Base-by-base conservation (phyloP, 2,888 invertebrate species). In the Eupithecia dodoneata region DNA sequence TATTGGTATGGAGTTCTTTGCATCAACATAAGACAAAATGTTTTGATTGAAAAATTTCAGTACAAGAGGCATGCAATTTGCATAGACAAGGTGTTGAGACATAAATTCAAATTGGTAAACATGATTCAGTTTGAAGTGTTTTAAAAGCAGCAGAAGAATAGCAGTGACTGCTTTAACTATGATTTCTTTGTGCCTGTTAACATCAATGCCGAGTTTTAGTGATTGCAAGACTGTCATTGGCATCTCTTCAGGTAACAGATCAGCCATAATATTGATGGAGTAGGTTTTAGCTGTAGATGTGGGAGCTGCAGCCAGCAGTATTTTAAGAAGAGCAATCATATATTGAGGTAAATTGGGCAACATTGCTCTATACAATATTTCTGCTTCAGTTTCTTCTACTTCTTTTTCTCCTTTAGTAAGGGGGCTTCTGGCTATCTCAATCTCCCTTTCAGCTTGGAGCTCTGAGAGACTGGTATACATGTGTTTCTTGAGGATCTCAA, bases 41-140 rank as follows among this genome's bases (percentile, higher is more conserved):
- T 99, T 99, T 93, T 99, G 99, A 93, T 99, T 99, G 91, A 99
- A 98, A 94, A 99, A 99, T 91, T 99, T 99, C 75, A 99, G 95
- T 41, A 99, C 98, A 80, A 99, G 95, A 0, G 99, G 99, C 92
- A 99, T 99, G 89, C 99, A 99, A 91, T 99, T 99, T 78, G 99
- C 99, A 94, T 99, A 99, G 12, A 99, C 99, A 83, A 99, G 96
- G 94, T 99, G 99, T 92, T 99, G 99, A 2, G 99, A 98, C 97
- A 99, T 98, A 90, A 98, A 99, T 93, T 99, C 99, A 95, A 99
- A 99, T 94, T 99, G 99, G 92, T 99, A 99, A 71, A 99, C 96
- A 94, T 99, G 99, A 94, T 99, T 99, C 79, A 96, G 91, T 93
- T 99, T 99, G 87, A 99, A 99, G 95, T 99, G 99, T 94, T 99